Conservation (phyloP, 2,888 invertebrate genomes). For the Heteropelma amictum region DNA sequence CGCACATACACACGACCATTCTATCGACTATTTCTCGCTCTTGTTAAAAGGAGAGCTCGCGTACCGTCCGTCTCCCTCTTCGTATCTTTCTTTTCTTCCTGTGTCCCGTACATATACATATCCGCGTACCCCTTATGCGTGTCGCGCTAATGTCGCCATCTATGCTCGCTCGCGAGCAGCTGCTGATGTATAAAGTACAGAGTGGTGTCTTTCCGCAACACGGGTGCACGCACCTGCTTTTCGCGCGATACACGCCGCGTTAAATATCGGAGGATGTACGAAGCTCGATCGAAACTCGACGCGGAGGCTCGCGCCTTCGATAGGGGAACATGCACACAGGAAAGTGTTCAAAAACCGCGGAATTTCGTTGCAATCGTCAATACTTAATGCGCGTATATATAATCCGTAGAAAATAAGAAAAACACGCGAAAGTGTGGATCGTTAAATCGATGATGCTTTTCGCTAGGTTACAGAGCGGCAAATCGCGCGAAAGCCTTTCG, state of each 20-base stretch:
- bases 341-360: too few species aligned
- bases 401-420: background rate
- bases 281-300: conserved; percentile 56
- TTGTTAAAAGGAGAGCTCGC: conserved; percentile 12
- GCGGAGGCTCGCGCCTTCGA: too few species aligned
- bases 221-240: too few species aligned
- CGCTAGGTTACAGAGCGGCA: background rate
- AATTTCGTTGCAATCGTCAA: too few species aligned
- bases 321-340: too few species aligned
- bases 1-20: background rate
- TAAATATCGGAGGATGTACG: conserved; percentile 4
- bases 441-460: too few species aligned
- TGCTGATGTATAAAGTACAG: conserved; percentile 28
- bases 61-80: background rate
- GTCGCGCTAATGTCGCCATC: conserved; percentile 12
- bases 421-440: too few species aligned
- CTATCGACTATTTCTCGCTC: conserved; percentile 39
- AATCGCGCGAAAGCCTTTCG: conserved; percentile 62
- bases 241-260: conserved; percentile 15
- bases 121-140: conserved; percentile 18
- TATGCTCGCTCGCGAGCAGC: conserved; percentile 25
- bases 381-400: background rate
- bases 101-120: background rate
- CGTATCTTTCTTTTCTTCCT: conserved; percentile 1
- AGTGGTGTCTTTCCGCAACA: too few species aligned